Evolutionary conservation across 2,888 invertebrate species (phyloP).

Genomic region (Acleris emargana): DNA sequence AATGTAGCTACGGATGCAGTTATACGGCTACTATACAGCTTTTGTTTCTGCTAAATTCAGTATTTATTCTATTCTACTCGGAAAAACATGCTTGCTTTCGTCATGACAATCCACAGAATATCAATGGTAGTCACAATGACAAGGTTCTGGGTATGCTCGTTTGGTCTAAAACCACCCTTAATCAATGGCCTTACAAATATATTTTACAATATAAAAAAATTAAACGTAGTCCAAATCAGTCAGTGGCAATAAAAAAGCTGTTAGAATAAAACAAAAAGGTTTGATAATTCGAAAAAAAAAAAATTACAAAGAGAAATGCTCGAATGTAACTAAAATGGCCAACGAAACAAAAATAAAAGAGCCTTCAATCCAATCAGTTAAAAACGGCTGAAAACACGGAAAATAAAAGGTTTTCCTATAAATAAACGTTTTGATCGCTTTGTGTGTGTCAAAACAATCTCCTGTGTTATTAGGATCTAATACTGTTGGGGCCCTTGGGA

Average conservation of each 20-base stretch:
- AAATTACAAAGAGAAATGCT: no score
- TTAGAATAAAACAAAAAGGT: not conserved
- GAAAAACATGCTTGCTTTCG: no score
- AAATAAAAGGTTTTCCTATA: slow-evolving; percentile 28
- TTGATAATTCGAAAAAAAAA: no score
- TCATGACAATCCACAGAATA: no score
- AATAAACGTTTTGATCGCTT: slow-evolving; percentile 37
- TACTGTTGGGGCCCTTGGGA: slow-evolving; percentile 34
- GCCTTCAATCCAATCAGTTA: slow-evolving; percentile 20
- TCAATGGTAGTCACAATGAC: no score
- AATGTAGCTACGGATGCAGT: not conserved
- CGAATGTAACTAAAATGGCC: no score
- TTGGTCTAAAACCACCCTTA: no score
- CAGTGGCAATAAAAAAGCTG: not conserved
- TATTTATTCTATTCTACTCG: no score
- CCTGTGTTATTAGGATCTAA: slow-evolving; percentile 58
- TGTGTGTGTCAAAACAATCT: slow-evolving; percentile 73
- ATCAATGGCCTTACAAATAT: no score
- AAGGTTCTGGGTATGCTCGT: no score
- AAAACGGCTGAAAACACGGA: slow-evolving; percentile 23
- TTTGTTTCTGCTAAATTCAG: not conserved
- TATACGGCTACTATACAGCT: not conserved
- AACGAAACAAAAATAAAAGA: slow-evolving; percentile 11
- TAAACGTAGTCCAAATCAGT: no score
- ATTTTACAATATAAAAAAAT: no score